Conservation (phyloP, 2,797 vertebrate genomes). For the Delichon dasypus region DNA sequence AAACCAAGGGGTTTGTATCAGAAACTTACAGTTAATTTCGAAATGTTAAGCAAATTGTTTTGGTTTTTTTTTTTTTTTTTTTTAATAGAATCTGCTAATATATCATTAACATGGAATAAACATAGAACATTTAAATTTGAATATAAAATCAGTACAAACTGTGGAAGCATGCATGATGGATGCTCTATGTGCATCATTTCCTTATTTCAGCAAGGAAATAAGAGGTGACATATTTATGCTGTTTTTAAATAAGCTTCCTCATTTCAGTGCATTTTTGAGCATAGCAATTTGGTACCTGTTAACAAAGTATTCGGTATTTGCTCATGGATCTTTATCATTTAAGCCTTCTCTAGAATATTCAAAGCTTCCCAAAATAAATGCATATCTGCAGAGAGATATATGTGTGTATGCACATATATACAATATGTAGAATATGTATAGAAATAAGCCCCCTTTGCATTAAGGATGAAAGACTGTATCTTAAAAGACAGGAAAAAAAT, state of each 20-base stretch:
- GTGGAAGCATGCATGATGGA: background rate
- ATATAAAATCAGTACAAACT: background rate
- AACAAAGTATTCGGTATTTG: background rate
- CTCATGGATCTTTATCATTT: background rate
- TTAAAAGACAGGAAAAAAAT: background rate
- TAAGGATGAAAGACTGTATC: background rate
- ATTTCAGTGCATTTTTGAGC: background rate
- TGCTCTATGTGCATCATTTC: too few relatives aligned
- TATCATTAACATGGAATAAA: background rate
- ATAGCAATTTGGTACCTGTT: background rate
- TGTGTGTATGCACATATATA: background rate
- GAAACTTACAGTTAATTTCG: background rate
- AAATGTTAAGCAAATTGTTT: background rate
- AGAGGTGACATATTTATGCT: background rate
- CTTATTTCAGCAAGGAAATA: background rate
- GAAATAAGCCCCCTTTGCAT: background rate
- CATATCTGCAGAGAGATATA: background rate
- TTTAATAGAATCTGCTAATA: background rate
- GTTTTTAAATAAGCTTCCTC: background rate
- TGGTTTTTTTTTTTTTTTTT: background rate
- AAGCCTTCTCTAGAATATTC: background rate
- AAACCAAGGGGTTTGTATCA: background rate
- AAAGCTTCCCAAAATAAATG: background rate
- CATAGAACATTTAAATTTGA: background rate
- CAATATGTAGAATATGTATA: background rate